A percentile compares a stretch with the other conserved stretches of the same genome.
Evolutionary conservation across 2,113 vertebrate genomes (phyloP).

Genomic region (Mus pahari): DNA sequence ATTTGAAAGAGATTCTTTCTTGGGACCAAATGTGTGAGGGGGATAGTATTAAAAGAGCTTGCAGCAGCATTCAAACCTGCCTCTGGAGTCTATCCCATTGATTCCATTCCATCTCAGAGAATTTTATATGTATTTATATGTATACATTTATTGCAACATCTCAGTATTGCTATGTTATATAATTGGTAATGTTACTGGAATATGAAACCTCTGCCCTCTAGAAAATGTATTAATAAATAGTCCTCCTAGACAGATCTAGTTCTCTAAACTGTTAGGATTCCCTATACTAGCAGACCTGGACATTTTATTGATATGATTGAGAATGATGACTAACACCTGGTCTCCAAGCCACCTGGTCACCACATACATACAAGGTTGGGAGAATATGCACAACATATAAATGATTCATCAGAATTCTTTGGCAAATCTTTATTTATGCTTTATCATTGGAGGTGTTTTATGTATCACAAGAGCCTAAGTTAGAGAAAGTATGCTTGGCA

Average conservation of each 20-base stretch:
- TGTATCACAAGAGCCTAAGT: neutral
- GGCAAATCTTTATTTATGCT: accelerated
- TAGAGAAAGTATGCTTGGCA: neutral
- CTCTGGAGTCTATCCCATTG: too few relatives aligned
- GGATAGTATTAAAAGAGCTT: too few relatives aligned
- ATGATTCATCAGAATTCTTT: neutral
- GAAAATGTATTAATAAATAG: neutral
- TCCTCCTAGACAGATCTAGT: neutral
- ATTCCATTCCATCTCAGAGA: too few relatives aligned
- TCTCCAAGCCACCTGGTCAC: neutral
- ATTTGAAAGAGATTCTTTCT: too few relatives aligned
- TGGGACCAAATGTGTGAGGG: too few relatives aligned
- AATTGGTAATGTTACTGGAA: neutral
- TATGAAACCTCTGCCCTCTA: neutral
- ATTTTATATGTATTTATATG: neutral
- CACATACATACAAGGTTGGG: neutral
- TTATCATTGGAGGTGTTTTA: neutral
- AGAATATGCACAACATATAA: neutral
- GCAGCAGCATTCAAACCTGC: too few relatives aligned
- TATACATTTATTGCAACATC: neutral
- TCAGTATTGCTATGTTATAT: neutral
- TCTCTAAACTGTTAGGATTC: neutral
- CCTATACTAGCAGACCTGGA: neutral
- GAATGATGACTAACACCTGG: neutral
- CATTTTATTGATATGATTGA: neutral